Evolutionary conservation across 2,797 vertebrate species (phyloP), one percentile per base, ranked within the genome.

Genomic region (Pseudomugil gertrudae): DNA sequence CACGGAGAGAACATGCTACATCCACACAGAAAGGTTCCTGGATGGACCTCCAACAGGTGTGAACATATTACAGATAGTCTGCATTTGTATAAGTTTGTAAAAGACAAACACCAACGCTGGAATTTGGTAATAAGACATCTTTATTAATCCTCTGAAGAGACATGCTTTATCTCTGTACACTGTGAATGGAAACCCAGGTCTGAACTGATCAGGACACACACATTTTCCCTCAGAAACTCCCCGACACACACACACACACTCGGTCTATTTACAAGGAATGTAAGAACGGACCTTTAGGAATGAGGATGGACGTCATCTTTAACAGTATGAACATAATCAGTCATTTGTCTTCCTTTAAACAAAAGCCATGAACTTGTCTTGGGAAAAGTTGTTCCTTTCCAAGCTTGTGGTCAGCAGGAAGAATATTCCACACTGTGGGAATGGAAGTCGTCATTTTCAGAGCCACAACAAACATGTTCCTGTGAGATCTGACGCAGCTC

Each of bases 101-200:
- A 15, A 59, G 26, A 27, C 9, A 70, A 76, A 45, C 21, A 64
- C 23, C 21, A 10, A 15, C 4, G 35, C 40, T 14, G 4, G 24
- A 43, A 30, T 81, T 89, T 90, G 91, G 87, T 93, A 93, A 89
- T 92, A 93, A 93, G 92, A 94, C 90, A 91, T 92, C 90, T 94
- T 95, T 94, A 93, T 93, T 94, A 88, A 89, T 92, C 82, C 73
- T 93, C 91, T 90, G 84, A 81, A 93, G 92, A 92, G 89, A 93
- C 94, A 93, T 94, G 93, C 93, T 92, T 78, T 83, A 92, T 90
- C 90, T 93, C 90, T 92, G 89, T 93, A 93, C 90, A 94, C 83
- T 90, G 92, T 89, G 86, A 89, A 90, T 90, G 88, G 74, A 91
- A 84, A 81, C 84, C 76, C 79, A 81, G 81, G 74, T 88, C 86